These are phyloP conservation scores for Cryptosula pallasiana DNA, from an alignment of 2,888 invertebrate species.

Conservation along the genomic window DNA sequence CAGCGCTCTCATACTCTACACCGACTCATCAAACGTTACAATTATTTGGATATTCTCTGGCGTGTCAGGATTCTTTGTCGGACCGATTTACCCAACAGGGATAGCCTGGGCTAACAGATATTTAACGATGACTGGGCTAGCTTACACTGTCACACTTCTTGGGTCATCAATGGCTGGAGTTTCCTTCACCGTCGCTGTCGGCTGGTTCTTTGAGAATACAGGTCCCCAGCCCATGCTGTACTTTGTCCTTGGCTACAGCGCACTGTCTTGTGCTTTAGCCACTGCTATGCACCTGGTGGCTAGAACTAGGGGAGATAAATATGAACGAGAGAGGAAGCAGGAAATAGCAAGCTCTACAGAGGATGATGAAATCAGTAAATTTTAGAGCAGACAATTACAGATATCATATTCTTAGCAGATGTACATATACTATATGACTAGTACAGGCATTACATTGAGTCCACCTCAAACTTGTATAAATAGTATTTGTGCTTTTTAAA, in stretches of 20 bases:
- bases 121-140: slow-evolving; percentile 7
- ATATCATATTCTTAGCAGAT: too few species aligned
- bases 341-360: too few species aligned
- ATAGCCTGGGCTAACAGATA: slow-evolving; percentile 18
- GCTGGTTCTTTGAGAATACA: slow-evolving; percentile 11
- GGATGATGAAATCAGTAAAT: too few species aligned
- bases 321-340: slow-evolving; percentile 9
- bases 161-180: not conserved
- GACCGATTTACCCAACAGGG: slow-evolving; percentile 6
- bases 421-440: too few species aligned
- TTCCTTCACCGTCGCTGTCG: slow-evolving; percentile 13
- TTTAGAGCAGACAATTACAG: too few species aligned
- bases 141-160: not conserved
- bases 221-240: slow-evolving; percentile 16
- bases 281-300: slow-evolving; percentile 14
- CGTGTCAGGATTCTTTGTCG: slow-evolving; percentile 10
- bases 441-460: too few species aligned
- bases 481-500: too few species aligned
- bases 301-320: slow-evolving; percentile 22
- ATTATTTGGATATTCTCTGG: not conserved
- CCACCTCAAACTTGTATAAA: too few species aligned
- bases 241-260: slow-evolving; percentile 6
- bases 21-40: not conserved
- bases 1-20: not conserved
- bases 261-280: not conserved